Evolutionary conservation across 2,113 vertebrate genomes (phyloP), one percentile per base, ranked within the genome.

Genomic region (Lycocorax pyrrhopterus): DNA sequence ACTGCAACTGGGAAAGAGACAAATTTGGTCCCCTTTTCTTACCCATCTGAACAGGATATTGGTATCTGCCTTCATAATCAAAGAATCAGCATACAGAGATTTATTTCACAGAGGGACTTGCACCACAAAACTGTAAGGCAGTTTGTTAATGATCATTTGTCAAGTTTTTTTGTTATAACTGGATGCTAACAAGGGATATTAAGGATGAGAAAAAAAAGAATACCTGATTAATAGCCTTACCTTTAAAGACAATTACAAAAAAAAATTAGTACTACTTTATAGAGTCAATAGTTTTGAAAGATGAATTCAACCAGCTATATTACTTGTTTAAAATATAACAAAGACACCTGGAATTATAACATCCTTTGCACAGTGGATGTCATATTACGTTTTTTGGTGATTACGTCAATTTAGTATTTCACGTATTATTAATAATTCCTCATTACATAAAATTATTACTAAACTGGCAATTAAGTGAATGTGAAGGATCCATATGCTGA

Each of bases 371-470:
- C 74, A 89, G 95, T 87, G 94, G 96, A 97, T 98, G 97, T 97
- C 97, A 97, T 97, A 96, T 96, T 97, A 98, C 1, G 80, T 95
- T 98, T 98, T 97, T 97, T 96, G 90, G 97, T 97, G 94, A 97
- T 98, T 97, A 97, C 39, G 93, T 98, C 97, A 98, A 98, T 98
- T 98, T 98, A 97, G 89, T 97, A 93, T 97, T 98, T 98, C 97
- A 97, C 90, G 60, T 98, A 97, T 97, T 98, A 98, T 98, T 98
- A 98, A 98, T 98, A 98, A 98, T 98, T 97, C 91, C 96, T 98
- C 97, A 97, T 98, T 98, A 98, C 94, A 96, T 98, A 98, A 98
- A 98, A 98, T 98, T 98, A 98, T 98, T 98, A 98, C 98, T 98
- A 97, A 98, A 98, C 98, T 98, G 96, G 97, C 96, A 97, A 98